Conservation (phyloP, 2,113 vertebrate species). For the Limanda limanda region DNA sequence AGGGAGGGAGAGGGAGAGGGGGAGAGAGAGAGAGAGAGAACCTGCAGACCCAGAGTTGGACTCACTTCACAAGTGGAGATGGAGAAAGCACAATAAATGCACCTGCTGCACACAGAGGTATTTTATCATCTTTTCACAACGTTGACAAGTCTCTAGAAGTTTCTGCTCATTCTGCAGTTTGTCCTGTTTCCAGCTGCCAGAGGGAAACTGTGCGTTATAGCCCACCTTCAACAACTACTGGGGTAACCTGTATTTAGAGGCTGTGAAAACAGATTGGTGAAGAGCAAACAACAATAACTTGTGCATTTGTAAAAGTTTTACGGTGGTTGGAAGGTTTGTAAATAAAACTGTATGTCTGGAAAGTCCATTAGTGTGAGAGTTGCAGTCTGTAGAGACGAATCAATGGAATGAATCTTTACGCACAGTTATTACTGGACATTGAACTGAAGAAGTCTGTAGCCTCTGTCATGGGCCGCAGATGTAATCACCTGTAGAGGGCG, state of each 20-base stretch:
- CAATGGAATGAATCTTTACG: too few relatives aligned
- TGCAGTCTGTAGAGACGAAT: too few relatives aligned
- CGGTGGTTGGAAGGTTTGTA: not conserved
- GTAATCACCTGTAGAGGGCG: not conserved
- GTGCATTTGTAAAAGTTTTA: too few relatives aligned
- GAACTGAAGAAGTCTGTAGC: not conserved
- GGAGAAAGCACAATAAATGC: conserved; percentile 40
- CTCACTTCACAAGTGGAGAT: conserved; percentile 38
- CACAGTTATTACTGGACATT: not conserved
- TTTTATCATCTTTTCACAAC: conserved; percentile 16
- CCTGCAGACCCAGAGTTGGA: conserved; percentile 21
- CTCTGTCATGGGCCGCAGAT: not conserved
- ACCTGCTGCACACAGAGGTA: conserved; percentile 55
- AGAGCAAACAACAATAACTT: not conserved
- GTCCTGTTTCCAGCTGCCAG: not conserved
- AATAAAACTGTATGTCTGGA: too few relatives aligned
- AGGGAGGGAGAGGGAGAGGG: not conserved
- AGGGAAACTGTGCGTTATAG: not conserved
- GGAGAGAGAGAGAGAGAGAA: not conserved
- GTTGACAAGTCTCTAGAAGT: not conserved
- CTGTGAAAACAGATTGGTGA: not conserved
- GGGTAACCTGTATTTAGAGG: too few relatives aligned
- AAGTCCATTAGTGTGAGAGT: too few relatives aligned
- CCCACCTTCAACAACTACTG: not conserved
- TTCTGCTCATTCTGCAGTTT: not conserved